A percentile compares a stretch with the other conserved stretches of the same genome.
Conservation (phyloP, 1,140 invertebrate species). For the Nasonia vitripennis region DNA sequence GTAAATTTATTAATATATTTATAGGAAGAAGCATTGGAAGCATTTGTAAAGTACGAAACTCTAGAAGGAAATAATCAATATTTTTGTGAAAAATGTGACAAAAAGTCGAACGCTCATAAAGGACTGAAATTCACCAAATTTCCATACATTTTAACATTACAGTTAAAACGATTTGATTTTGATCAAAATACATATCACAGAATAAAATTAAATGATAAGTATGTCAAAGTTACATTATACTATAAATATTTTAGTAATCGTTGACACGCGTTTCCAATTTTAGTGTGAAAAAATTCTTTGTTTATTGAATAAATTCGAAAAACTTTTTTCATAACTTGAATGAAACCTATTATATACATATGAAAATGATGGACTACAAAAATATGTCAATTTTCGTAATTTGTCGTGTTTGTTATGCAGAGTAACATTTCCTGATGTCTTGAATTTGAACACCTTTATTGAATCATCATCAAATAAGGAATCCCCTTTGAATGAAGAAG, state of each 20-base stretch:
- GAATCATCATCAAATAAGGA: constrained; percentile 69
- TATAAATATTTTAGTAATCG: background rate
- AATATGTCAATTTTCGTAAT: constrained; percentile 24
- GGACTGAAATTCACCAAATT: constrained; percentile 92
- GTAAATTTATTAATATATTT: constrained; percentile 52
- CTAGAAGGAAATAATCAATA: constrained; percentile 93
- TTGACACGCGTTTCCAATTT: too few species aligned
- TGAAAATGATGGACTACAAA: background rate
- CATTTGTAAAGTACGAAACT: constrained; percentile 91
- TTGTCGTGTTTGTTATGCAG: constrained; percentile 69
- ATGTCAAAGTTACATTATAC: constrained; percentile 59
- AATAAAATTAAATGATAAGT: constrained; percentile 95
- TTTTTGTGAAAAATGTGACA: constrained; percentile 91
- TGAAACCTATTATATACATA: too few species aligned
- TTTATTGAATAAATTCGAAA: too few species aligned
- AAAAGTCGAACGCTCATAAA: constrained; percentile 94
- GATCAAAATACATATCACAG: constrained; percentile 90
- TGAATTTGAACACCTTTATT: constrained; percentile 89
- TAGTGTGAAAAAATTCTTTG: too few species aligned
- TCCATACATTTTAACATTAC: constrained; percentile 91
- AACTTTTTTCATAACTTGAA: too few species aligned
- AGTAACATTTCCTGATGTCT: constrained; percentile 88
- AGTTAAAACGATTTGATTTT: constrained; percentile 94
- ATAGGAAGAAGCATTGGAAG: constrained; percentile 89
- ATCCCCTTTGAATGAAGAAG: constrained; percentile 69